Conservation (phyloP, 92 coral and sea anemone genomes). For the Blastomussa wellsi region DNA sequence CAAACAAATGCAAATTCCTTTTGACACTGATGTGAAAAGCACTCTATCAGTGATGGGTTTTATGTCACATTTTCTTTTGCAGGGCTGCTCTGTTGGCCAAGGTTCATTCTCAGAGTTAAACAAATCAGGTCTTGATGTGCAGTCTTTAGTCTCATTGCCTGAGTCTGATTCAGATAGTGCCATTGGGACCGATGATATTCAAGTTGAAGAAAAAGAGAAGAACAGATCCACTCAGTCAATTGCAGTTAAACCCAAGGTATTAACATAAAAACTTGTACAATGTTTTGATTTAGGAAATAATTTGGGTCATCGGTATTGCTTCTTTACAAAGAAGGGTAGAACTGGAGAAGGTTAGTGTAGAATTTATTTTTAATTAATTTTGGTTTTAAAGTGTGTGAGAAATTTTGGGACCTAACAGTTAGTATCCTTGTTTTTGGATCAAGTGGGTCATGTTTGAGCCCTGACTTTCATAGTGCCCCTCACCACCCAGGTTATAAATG, state of each 20-base stretch:
- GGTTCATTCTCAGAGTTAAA: slow-evolving; percentile 63
- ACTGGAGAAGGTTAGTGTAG: neutral
- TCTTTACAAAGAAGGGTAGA: neutral
- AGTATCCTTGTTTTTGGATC: no score
- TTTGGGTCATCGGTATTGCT: neutral
- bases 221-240: neutral
- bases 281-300: neutral
- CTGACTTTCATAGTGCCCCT: no score
- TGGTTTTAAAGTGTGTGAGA: no score
- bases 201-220: slow-evolving; percentile 6
- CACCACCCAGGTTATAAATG: no score
- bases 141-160: slow-evolving; percentile 60
- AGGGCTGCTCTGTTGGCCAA: slow-evolving; percentile 82
- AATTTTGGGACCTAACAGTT: no score
- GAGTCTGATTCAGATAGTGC: slow-evolving; percentile 56
- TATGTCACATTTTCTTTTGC: neutral
- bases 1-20: no score
- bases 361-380: no score
- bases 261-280: neutral
- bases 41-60: no score
- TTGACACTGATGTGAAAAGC: no score
- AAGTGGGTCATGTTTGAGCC: no score
- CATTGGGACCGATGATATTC: slow-evolving; percentile 38
- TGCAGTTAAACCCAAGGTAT: neutral
- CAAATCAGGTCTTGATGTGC: slow-evolving; percentile 69